Percentiles rank a stretch among this genome's conserved stretches.
Evolutionary conservation across 2,797 vertebrate genomes (phyloP).

Genomic region (Hydrolagus colliei): DNA sequence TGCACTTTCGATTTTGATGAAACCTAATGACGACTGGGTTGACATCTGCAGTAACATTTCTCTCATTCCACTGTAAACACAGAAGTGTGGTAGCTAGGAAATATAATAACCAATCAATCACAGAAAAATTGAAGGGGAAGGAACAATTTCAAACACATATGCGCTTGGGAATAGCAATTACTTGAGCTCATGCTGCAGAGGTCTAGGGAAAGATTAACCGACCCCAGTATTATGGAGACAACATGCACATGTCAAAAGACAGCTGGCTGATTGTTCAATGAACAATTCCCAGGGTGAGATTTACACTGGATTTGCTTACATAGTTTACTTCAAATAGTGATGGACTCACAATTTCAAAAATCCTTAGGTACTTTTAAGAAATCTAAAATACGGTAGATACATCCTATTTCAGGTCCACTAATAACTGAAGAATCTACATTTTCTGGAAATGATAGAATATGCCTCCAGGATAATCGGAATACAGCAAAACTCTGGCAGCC

Average conservation of each 20-base stretch:
- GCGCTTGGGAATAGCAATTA: not conserved
- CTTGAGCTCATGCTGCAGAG: not conserved
- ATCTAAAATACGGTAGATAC: not conserved
- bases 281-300: not conserved
- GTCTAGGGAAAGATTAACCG: no score
- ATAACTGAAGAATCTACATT: constrained; percentile 8
- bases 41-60: no score
- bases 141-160: not conserved
- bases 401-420: not conserved
- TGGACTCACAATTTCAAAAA: not conserved
- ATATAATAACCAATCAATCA: no score
- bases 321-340: not conserved
- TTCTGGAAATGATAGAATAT: constrained; percentile 2
- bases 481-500: constrained; percentile 2
- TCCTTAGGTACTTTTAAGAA: not conserved
- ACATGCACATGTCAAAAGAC: not conserved
- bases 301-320: constrained; percentile 4
- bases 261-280: not conserved
- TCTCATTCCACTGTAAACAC: not conserved
- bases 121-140: no score
- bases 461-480: not conserved
- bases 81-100: not conserved
- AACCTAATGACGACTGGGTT: not conserved
- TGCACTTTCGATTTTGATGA: no score
- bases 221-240: not conserved